Evolutionary conservation across 2,888 invertebrate species (phyloP).

Genomic region (Cerceris ruficornis): DNA sequence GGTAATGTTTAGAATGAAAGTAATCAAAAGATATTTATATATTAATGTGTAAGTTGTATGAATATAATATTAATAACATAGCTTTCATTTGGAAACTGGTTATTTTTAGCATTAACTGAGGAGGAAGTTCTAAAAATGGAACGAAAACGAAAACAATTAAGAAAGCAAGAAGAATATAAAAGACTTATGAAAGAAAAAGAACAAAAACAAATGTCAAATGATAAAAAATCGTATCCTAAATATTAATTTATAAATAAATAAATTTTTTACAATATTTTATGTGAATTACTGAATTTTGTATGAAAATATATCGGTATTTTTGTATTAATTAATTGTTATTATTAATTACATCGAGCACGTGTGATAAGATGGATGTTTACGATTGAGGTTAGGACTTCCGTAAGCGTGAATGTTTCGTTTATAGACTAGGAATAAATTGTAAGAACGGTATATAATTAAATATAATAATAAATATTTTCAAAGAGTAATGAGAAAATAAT

Average conservation of each 20-base stretch:
- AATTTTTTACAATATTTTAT: constrained; percentile 8
- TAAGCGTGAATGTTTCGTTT: not conserved
- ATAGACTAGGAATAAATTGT: not conserved
- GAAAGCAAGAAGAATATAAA: constrained; percentile 71
- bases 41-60: not conserved
- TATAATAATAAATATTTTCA: not conserved
- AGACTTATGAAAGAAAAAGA: constrained; percentile 61
- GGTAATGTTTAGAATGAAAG: not conserved
- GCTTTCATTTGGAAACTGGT: no score
- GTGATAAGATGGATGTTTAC: not conserved
- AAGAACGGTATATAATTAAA: not conserved
- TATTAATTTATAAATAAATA: constrained; percentile 30
- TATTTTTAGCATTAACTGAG: constrained; percentile 25
- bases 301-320: not conserved
- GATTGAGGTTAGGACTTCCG: constrained; percentile 22
- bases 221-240: constrained; percentile 29
- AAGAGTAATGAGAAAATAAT: no score
- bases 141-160: constrained; percentile 69
- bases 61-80: not conserved
- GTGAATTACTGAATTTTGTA: not conserved
- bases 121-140: constrained; percentile 62
- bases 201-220: constrained; percentile 14
- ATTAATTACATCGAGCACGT: not conserved
- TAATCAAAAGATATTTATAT: no score
- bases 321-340: not conserved